Base-by-base conservation (phyloP, 2,797 vertebrate genomes). In the Capromys pilorides region DNA sequence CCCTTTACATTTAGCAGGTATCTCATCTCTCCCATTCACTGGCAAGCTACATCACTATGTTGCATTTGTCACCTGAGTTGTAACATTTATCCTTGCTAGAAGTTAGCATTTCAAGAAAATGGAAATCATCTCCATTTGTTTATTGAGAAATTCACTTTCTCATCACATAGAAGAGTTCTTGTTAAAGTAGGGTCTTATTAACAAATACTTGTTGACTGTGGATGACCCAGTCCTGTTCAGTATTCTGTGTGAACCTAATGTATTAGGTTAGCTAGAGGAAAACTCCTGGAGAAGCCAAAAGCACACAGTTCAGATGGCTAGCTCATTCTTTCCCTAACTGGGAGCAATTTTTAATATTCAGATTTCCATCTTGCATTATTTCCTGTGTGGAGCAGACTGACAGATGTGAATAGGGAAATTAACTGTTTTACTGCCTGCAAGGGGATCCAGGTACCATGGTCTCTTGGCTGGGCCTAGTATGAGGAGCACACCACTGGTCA, bases 291-390 rank as follows among this genome's bases (percentile, higher is more conserved):
- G 88, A 94, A 88, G 49, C 19, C 16, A 41, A n/a, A 73, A 75
- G 39, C 62, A 67, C 21, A 91, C 36, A 31, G 66, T 73, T 41
- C 39, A 13, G 22, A 26, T 62, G 81, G 9, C 62, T 89, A 85
- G 77, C 87, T 67, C n/a, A 11, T 91, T 85, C 36, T 88, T 64
- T 91, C 5, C 36, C 6, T 83, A 69, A 51, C 2, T 12, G 31
- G 49, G n/a, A 18, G n/a, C n/a, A 79, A 26, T 2, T 91, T 86
- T 91, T 77, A 86, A 84, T 71, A 84, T 67, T 93, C 12, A 14
- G 61, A 59, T 86, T 95, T 92, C 33, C 61, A 28, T 82, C 21
- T 89, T 86, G 62, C 51, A 82, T 31, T 4, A 51, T 73, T 93
- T 67, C 36, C 87, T 1, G 2, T 21, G 85, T 36, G 86, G 21